Base-by-base conservation (phyloP, 2,888 invertebrate species). In the Leucozona laternaria region DNA sequence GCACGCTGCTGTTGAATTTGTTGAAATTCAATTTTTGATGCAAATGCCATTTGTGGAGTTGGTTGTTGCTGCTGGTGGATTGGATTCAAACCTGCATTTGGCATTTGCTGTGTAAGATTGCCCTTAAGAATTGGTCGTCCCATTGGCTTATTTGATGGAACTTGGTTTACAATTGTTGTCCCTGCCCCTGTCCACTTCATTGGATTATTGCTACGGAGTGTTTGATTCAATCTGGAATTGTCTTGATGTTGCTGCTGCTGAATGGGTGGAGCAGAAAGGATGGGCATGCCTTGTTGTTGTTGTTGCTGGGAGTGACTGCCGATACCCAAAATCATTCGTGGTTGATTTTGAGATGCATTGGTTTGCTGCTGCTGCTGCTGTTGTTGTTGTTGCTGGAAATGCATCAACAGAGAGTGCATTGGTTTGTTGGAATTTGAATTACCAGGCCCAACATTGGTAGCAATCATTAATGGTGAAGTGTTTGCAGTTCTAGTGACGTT, bases 121-220 rank as follows among this genome's bases (percentile, higher is more conserved):
- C 92, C 93, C 88, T 92, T 92, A 13, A 92, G 80, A 79, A 92
- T 92, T 13, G 92, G 92, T 17, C 92, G 91, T 31, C 92, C 91
- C 77, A 91, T 90, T 72, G 91, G 90, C 76, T 90, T 90, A 57
- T 80, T 88, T 43, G 80, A 20, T 31, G 88, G 68, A 53, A 88
- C 60, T 68, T 88, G 88, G 60, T 86, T 88, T 25, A 83, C 70
- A 22, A 85, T 71, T 11, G 53, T 25, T 53, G 68, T 22, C 1
- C 53, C 68, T 34, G 86, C 57, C 13, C 75, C 60, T 25, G 88
- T 77, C 88, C 89, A 89, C 50, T 89, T 89, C 31, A 89, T 82
- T 77, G 79, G 88, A 78, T 88, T 68, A 15, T 68, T 88, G 62
- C 76, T 89, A 8, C 89, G 88, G 40, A 89, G 48, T 22, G 70